phyloP scores from a whole-genome alignment of 2,888 invertebrate genomes.

The Rhingia campestris region DNA sequence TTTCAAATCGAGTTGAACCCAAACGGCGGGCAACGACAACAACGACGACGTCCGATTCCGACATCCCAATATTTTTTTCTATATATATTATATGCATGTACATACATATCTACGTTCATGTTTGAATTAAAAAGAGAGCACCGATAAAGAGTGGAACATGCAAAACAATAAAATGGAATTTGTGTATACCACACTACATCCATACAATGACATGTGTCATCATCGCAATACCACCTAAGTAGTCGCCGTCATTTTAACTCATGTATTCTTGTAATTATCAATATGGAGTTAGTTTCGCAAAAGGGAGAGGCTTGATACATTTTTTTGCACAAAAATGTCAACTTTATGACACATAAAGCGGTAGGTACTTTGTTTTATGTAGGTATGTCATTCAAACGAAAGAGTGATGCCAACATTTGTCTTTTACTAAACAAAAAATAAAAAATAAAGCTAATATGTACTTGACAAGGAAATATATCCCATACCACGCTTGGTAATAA shows the following conservation, averaged over 20 bases:
- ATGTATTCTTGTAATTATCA: slow-evolving; percentile 37
- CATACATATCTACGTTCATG: not conserved
- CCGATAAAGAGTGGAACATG: slow-evolving; percentile 55
- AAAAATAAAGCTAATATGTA: not conserved
- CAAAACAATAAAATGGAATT: slow-evolving; percentile 52
- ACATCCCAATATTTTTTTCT: slow-evolving; percentile 25
- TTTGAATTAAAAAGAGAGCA: slow-evolving; percentile 54
- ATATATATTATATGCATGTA: not conserved
- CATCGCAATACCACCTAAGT: slow-evolving; percentile 52
- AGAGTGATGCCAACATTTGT: not conserved
- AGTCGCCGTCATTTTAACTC: slow-evolving; percentile 37
- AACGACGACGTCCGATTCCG: slow-evolving; percentile 29
- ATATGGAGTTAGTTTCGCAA: slow-evolving; percentile 3
- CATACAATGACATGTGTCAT: slow-evolving; percentile 44
- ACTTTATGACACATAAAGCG: too few species aligned
- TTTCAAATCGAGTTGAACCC: slow-evolving; percentile 18
- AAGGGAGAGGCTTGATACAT: slow-evolving; percentile 32
- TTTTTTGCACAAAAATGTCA: not conserved
- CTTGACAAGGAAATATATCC: not conserved
- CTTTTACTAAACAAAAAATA: not conserved
- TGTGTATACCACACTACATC: slow-evolving; percentile 40
- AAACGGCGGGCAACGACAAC: not conserved
- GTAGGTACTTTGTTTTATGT: not conserved
- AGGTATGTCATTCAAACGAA: too few species aligned
- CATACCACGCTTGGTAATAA: slow-evolving; percentile 4